Conservation (phyloP, 2,113 vertebrate species). For the Morone chrysops region DNA sequence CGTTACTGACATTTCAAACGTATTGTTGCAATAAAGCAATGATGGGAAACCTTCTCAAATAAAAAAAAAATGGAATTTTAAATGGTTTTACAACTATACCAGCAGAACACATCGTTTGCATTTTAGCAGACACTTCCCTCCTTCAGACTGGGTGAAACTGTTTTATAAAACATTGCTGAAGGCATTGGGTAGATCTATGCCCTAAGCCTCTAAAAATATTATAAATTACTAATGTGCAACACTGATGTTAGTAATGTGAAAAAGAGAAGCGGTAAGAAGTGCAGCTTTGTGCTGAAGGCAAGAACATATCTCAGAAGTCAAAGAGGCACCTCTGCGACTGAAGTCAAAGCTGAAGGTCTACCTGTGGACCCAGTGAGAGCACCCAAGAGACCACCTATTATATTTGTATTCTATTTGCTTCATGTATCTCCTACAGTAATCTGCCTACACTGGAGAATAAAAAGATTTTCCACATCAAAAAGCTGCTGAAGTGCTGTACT, state of each 20-base stretch:
- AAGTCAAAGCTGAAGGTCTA: constrained; percentile 50
- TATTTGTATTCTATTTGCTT: constrained; percentile 54
- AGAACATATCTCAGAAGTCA: constrained; percentile 3
- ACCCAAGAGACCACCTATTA: constrained; percentile 27
- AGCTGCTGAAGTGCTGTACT: constrained; percentile 59
- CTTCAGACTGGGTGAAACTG: not conserved
- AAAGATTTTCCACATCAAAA: constrained; percentile 66
- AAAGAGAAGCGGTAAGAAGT: not conserved
- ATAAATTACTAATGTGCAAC: not conserved
- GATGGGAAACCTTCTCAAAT: not conserved
- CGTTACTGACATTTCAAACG: not conserved
- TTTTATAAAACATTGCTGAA: not conserved
- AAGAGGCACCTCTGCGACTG: constrained; percentile 17
- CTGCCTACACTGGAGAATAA: constrained; percentile 42
- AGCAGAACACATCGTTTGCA: not conserved
- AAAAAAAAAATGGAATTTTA: no score
- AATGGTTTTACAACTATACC: not conserved
- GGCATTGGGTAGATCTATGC: not conserved
- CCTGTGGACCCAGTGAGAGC: constrained; percentile 10
- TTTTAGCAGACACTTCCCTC: not conserved
- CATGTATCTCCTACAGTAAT: constrained; percentile 8
- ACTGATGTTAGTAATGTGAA: not conserved
- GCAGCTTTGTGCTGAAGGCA: constrained; percentile 14
- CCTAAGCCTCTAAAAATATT: not conserved
- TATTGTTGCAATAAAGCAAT: not conserved